Evolutionary conservation across 2,113 vertebrate species (phyloP).

Genomic region (Zosterops pallidus): DNA sequence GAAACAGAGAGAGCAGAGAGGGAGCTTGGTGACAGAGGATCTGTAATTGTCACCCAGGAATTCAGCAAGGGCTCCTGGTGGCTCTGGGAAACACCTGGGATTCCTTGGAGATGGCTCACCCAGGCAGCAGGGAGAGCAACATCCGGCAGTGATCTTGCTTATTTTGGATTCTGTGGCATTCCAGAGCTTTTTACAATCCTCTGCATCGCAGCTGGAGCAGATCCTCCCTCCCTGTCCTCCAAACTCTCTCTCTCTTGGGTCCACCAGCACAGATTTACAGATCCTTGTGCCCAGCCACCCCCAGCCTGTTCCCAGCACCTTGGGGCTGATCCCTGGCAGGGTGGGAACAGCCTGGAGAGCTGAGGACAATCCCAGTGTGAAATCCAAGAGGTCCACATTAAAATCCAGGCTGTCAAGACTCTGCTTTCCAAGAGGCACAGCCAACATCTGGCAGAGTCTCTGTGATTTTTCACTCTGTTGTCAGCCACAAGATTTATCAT

Average conservation of each 20-base stretch:
- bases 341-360: neutral
- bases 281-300: neutral
- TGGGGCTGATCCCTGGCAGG: neutral
- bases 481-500: neutral
- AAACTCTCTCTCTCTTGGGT: neutral
- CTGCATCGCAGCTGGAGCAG: neutral
- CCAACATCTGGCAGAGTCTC: neutral
- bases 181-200: neutral
- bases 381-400: neutral
- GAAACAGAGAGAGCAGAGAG: no score
- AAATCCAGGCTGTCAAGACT: neutral
- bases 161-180: neutral
- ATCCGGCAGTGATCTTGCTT: neutral
- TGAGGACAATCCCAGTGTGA: neutral
- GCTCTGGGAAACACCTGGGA: neutral
- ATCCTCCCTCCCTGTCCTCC: neutral
- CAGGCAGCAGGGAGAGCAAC: neutral
- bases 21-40: neutral
- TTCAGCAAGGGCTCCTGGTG: neutral
- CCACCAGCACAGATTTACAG: rapidly evolving
- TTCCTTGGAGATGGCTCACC: neutral
- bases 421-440: neutral
- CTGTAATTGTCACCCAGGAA: neutral
- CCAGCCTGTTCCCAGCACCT: neutral
- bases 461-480: neutral